phyloP scores from a whole-genome alignment of 2,888 invertebrate species.

The Frankliniella fusca region DNA sequence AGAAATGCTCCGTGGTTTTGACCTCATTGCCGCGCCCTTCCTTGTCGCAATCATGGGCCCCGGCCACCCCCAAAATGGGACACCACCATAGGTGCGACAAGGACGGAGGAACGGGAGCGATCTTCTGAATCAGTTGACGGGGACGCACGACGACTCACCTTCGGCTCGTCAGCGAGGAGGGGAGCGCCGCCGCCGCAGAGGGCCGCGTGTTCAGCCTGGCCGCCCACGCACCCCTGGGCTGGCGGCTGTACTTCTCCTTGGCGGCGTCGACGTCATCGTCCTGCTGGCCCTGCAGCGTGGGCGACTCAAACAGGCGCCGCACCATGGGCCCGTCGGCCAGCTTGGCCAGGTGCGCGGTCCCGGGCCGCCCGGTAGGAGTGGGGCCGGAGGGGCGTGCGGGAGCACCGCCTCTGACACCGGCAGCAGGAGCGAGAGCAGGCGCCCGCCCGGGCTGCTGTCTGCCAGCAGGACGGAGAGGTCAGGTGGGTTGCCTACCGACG shows the following conservation, averaged over 20 bases:
- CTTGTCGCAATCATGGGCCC: too few relatives aligned
- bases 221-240: neutral
- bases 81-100: too few relatives aligned
- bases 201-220: neutral
- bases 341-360: neutral
- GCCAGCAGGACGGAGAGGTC: neutral
- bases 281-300: neutral
- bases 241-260: neutral
- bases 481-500: neutral
- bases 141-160: neutral
- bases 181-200: neutral
- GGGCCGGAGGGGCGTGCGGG: neutral
- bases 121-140: too few relatives aligned
- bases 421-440: too few relatives aligned
- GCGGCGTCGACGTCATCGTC: neutral
- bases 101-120: too few relatives aligned
- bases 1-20: too few relatives aligned
- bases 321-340: neutral
- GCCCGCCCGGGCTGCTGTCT: neutral
- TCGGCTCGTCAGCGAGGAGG: neutral
- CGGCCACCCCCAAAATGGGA: too few relatives aligned
- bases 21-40: too few relatives aligned
- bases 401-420: neutral
- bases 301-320: constrained; percentile 1
- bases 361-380: neutral